These are phyloP conservation scores for Styela clava DNA, from an alignment of 23 tunicate species.

Conservation along the genomic window DNA sequence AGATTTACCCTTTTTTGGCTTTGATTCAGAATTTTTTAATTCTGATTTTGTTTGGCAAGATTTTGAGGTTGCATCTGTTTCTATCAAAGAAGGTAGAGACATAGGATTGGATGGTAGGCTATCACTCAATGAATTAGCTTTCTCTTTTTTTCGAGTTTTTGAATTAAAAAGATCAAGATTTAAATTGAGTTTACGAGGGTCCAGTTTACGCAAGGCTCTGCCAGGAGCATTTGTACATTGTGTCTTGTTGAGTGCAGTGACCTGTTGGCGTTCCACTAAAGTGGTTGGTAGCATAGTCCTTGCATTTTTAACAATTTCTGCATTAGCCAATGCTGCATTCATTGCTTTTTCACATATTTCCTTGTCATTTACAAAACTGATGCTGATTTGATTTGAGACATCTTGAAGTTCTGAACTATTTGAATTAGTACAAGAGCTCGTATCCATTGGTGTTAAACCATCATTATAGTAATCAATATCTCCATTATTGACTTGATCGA, in stretches of 20 bases:
- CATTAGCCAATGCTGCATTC: neutral
- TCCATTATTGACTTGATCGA: neutral
- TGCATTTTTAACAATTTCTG: neutral
- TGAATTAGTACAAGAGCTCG: neutral
- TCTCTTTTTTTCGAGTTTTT: slow-evolving; percentile 63
- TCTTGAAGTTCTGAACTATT: neutral
- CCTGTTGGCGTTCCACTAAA: neutral
- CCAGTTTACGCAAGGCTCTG: slow-evolving; percentile 79
- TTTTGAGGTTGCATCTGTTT: neutral
- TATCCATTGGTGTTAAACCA: neutral
- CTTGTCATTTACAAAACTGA: neutral
- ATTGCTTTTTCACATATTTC: neutral
- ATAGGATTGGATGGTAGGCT: slow-evolving; percentile 1
- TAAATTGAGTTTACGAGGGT: slow-evolving; percentile 88
- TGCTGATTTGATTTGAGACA: neutral
- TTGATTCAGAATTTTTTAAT: neutral
- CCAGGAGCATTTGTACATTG: slow-evolving; percentile 51
- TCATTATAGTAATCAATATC: neutral
- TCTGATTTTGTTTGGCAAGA: neutral
- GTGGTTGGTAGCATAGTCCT: neutral
- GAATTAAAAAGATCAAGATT: slow-evolving; percentile 84
- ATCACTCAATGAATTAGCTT: slow-evolving; percentile 49
- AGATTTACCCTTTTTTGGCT: slow-evolving; percentile 8
- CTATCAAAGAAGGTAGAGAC: neutral
- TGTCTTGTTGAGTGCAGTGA: neutral